Percentiles rank a stretch among this genome's conserved stretches.
Conservation (phyloP, 1,140 invertebrate species). For the Euglossa dilemma region DNA sequence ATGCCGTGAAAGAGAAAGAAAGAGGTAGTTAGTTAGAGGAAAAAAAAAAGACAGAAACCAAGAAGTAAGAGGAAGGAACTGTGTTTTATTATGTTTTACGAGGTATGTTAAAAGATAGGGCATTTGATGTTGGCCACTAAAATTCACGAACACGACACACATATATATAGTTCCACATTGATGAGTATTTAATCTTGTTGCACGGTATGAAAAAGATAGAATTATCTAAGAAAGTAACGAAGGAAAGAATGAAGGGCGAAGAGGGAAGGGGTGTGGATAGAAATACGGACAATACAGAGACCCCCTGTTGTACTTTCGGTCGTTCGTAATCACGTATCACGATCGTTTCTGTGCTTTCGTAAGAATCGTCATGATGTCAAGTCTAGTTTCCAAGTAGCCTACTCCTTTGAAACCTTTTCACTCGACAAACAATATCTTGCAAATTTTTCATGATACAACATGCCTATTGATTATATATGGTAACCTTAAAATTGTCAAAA, state of each 20-base stretch:
- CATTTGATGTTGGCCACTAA: conserved; percentile 43
- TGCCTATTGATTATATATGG: neutral
- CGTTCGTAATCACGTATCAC: conserved; percentile 53
- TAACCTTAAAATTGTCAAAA: conserved; percentile 46
- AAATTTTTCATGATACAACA: neutral
- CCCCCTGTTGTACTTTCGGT: conserved; percentile 49
- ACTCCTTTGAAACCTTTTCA: conserved; percentile 8
- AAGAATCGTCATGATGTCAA: conserved; percentile 52
- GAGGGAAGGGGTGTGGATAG: conserved; percentile 18
- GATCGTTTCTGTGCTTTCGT: conserved; percentile 44
- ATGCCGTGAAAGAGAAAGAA: conserved; percentile 63
- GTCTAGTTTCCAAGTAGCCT: conserved; percentile 48
- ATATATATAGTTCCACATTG: conserved; percentile 41
- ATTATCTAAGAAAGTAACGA: conserved; percentile 48
- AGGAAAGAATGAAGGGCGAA: conserved; percentile 6
- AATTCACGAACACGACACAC: conserved; percentile 48
- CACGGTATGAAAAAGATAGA: conserved; percentile 30
- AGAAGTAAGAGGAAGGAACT: conserved; percentile 47
- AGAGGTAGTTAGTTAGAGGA: conserved; percentile 31
- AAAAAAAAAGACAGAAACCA: conserved; percentile 54
- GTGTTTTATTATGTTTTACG: conserved; percentile 52
- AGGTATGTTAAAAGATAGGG: conserved; percentile 52
- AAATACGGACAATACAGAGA: conserved; percentile 50
- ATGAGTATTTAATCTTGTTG: conserved; percentile 49
- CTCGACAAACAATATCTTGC: neutral